phyloP scores from a whole-genome alignment of 2,113 vertebrate species.

The Plotosus lineatus region DNA sequence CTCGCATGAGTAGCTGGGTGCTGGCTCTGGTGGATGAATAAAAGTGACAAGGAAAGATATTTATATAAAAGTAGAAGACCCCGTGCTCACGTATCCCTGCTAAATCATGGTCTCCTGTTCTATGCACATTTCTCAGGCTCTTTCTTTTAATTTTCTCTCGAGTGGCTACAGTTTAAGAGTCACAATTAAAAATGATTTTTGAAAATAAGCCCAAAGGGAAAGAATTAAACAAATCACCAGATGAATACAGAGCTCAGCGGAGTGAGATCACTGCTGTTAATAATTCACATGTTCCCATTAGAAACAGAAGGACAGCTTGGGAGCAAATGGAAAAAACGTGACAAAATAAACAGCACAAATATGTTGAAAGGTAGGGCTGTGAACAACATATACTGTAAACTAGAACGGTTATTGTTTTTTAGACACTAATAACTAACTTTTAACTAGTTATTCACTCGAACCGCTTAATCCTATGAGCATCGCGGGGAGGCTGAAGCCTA shows the following conservation, averaged over 20 bases:
- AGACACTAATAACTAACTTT: neutral
- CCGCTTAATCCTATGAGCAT: too few relatives aligned
- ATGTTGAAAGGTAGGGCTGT: neutral
- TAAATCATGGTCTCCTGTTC: constrained; percentile 7
- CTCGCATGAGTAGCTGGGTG: constrained; percentile 56
- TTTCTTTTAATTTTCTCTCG: constrained; percentile 13
- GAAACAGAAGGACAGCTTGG: constrained; percentile 45
- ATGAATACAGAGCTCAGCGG: constrained; percentile 56
- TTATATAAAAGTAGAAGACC: constrained; percentile 52
- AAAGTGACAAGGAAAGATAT: constrained; percentile 68
- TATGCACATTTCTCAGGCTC: constrained; percentile 26
- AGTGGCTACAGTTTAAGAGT: constrained; percentile 51
- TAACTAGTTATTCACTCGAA: too few relatives aligned
- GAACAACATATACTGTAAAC: neutral
- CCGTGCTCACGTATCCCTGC: neutral
- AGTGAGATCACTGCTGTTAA: constrained; percentile 69
- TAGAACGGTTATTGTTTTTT: neutral
- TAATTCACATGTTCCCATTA: constrained; percentile 68
- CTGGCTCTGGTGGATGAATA: constrained; percentile 59
- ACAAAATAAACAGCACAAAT: constrained; percentile 27
- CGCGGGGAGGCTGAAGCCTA: too few relatives aligned
- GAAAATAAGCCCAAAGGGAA: constrained; percentile 54
- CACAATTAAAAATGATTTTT: constrained; percentile 67
- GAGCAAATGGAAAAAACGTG: constrained; percentile 58
- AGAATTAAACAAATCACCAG: constrained; percentile 61